A percentile compares a stretch with the other conserved stretches of the same genome.
phyloP scores from a whole-genome alignment of 2,888 invertebrate genomes.

The Trisateles emortualis region DNA sequence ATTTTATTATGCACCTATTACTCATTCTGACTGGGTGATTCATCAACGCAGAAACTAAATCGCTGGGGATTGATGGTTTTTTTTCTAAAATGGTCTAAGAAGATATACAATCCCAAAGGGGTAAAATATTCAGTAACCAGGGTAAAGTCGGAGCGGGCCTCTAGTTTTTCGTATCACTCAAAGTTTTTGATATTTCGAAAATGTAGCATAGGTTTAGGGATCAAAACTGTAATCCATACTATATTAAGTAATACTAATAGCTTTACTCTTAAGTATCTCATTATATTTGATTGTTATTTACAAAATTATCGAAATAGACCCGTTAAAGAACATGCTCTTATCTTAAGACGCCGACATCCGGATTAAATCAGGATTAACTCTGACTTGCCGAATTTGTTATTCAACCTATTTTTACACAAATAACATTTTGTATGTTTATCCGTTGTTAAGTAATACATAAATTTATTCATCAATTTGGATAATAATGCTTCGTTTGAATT shows the following conservation, averaged over 20 bases:
- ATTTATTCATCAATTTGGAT: slow-evolving; percentile 22
- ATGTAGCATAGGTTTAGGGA: background rate
- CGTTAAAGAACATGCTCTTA: slow-evolving; percentile 17
- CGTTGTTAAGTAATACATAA: slow-evolving; percentile 23
- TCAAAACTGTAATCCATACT: slow-evolving; percentile 6
- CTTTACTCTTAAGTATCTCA: slow-evolving; percentile 13
- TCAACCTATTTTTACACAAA: slow-evolving; percentile 33
- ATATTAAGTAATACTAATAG: slow-evolving; percentile 11
- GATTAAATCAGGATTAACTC: slow-evolving; percentile 39
- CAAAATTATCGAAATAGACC: slow-evolving; percentile 18
- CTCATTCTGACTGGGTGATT: too few relatives aligned
- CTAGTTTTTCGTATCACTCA: too few relatives aligned
- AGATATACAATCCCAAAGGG: too few relatives aligned
- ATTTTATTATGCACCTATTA: too few relatives aligned
- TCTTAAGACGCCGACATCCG: slow-evolving; percentile 12
- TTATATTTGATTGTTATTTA: slow-evolving; percentile 10
- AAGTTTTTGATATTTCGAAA: too few relatives aligned
- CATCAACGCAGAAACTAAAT: too few relatives aligned
- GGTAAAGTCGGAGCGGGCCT: too few relatives aligned
- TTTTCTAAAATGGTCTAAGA: too few relatives aligned
- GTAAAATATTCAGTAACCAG: too few relatives aligned
- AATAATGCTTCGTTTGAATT: slow-evolving; percentile 18
- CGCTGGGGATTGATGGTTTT: too few relatives aligned
- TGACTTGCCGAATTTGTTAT: slow-evolving; percentile 26
- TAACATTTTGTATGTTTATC: slow-evolving; percentile 20